phyloP scores from a whole-genome alignment of 2,797 vertebrate species.

The Sitta carolinensis region DNA sequence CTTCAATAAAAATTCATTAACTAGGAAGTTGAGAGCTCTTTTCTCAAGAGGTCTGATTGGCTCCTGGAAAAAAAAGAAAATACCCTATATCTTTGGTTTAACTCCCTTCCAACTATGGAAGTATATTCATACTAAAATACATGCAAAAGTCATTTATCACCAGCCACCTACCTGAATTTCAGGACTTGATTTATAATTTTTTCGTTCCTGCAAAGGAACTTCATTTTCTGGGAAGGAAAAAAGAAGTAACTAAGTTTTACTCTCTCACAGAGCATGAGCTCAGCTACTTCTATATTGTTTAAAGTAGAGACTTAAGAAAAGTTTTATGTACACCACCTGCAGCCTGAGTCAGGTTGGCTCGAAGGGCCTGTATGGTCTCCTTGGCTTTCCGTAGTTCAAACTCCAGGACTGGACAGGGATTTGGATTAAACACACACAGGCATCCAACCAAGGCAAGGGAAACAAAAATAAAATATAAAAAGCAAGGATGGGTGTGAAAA shows the following conservation, averaged over 20 bases:
- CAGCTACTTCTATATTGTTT: slow-evolving; percentile 74
- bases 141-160: background rate
- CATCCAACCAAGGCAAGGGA: slow-evolving; percentile 97
- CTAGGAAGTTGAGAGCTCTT: slow-evolving; percentile 99
- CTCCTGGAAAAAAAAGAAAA: slow-evolving; percentile 79
- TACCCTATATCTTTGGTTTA: background rate
- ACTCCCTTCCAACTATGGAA: background rate
- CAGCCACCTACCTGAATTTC: slow-evolving; percentile 95
- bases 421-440: slow-evolving; percentile 93
- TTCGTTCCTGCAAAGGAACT: slow-evolving; percentile 95
- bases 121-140: background rate
- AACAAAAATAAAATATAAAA: slow-evolving; percentile 91
- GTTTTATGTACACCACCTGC: slow-evolving; percentile 99
- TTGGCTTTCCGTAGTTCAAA: slow-evolving; percentile 99
- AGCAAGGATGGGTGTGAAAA: slow-evolving; percentile 95
- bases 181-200: slow-evolving; percentile 98
- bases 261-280: slow-evolving; percentile 43
- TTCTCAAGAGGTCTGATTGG: slow-evolving; percentile 97
- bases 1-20: slow-evolving; percentile 99
- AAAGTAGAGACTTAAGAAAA: slow-evolving; percentile 82
- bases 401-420: slow-evolving; percentile 99
- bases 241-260: slow-evolving; percentile 68
- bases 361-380: slow-evolving; percentile 99
- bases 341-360: slow-evolving; percentile 99
- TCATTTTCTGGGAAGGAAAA: slow-evolving; percentile 86